These are phyloP conservation scores for Matsumyia berberina DNA, from an alignment of 2,888 invertebrate genomes.

Conservation along the genomic window DNA sequence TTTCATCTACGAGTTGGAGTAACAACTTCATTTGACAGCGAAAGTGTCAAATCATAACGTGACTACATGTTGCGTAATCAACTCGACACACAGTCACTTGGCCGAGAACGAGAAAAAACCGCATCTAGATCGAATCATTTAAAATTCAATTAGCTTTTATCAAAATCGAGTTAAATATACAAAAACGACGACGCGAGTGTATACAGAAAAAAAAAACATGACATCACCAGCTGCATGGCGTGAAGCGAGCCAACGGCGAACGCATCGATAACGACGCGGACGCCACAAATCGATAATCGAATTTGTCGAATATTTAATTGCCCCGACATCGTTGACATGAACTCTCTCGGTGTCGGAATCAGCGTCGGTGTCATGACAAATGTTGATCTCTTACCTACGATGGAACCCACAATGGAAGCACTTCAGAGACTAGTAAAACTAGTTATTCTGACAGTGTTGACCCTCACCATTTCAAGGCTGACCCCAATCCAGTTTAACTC, in stretches of 20 bases:
- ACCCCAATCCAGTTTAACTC: constrained; percentile 33
- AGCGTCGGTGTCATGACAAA: constrained; percentile 8
- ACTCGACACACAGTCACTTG: constrained; percentile 68
- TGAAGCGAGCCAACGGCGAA: constrained; percentile 7
- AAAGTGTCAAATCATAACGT: constrained; percentile 28
- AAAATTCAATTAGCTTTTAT: constrained; percentile 70
- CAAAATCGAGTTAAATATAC: constrained; percentile 59
- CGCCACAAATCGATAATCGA: constrained; percentile 65
- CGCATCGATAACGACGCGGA: constrained; percentile 39
- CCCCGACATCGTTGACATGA: constrained; percentile 59
- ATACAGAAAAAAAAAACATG: constrained; percentile 29
- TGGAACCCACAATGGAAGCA: too few species aligned
- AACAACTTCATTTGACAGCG: neutral
- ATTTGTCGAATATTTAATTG: constrained; percentile 69
- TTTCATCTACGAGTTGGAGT: constrained; percentile 1
- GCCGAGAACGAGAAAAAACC: constrained; percentile 56
- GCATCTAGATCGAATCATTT: constrained; percentile 67
- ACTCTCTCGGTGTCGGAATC: neutral
- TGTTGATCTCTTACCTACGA: neutral
- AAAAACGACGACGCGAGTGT: neutral
- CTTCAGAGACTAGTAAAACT: too few species aligned
- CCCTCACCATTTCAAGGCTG: constrained; percentile 19
- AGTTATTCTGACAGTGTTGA: neutral
- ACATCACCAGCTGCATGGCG: constrained; percentile 66
- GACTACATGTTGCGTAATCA: constrained; percentile 57